Evolutionary conservation across 2,797 vertebrate species (phyloP).

Genomic region (Carduelis carduelis): DNA sequence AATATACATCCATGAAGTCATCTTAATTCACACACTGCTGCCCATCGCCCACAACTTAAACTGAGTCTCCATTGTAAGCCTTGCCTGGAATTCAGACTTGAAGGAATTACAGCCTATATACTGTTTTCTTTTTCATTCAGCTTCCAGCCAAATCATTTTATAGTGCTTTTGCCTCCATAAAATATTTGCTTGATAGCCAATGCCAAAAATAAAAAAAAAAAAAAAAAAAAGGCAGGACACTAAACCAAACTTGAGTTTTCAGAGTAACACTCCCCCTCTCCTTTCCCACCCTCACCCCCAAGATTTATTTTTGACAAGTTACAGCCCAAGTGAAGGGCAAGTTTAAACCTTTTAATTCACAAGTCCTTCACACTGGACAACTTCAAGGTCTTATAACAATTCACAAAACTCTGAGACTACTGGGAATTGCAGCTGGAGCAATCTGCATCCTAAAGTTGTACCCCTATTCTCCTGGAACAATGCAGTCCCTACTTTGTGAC

Average conservation of each 20-base stretch:
- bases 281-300: not conserved
- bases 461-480: not conserved
- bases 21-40: slow-evolving; percentile 17
- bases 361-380: not conserved
- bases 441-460: slow-evolving; percentile 13
- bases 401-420: not conserved
- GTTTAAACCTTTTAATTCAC: not conserved
- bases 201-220: not conserved
- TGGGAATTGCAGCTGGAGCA: not conserved
- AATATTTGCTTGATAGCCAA: slow-evolving; percentile 43
- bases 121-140: slow-evolving; percentile 64
- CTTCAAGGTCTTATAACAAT: not conserved
- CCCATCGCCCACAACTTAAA: slow-evolving; percentile 32
- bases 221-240: not conserved
- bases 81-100: slow-evolving; percentile 29
- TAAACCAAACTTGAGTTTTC: not conserved
- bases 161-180: slow-evolving; percentile 57
- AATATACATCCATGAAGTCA: slow-evolving; percentile 22
- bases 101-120: slow-evolving; percentile 28
- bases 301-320: slow-evolving; percentile 2
- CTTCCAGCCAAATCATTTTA: slow-evolving; percentile 60
- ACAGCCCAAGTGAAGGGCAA: not conserved
- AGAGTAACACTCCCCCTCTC: not conserved
- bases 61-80: slow-evolving; percentile 43
- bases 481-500: not conserved